These are phyloP conservation scores for Dreissena polymorpha DNA, from an alignment of 1,140 invertebrate genomes.

Conservation along the genomic window DNA sequence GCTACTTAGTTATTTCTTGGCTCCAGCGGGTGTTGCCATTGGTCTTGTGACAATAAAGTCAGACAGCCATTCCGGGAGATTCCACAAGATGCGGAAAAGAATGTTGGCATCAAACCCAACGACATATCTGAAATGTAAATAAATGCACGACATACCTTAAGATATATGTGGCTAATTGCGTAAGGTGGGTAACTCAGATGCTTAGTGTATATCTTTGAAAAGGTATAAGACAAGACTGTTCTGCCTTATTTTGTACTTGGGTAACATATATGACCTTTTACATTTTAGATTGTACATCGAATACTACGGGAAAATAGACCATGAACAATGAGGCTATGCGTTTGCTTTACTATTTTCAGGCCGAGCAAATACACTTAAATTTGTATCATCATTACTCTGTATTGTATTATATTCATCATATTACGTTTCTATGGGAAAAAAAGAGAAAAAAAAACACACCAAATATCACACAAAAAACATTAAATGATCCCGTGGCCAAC, in stretches of 20 bases:
- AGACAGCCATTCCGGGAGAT: conserved; percentile 55
- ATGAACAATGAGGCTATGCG: too few relatives aligned
- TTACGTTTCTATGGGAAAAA: background rate
- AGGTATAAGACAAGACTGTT: background rate
- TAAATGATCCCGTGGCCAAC: too few relatives aligned
- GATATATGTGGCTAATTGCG: background rate
- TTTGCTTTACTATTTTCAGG: too few relatives aligned
- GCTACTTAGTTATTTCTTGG: background rate
- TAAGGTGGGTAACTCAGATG: background rate
- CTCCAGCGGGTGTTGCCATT: conserved; percentile 3
- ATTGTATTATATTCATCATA: too few relatives aligned
- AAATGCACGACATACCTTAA: background rate
- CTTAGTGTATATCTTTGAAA: background rate
- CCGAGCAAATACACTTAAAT: background rate
- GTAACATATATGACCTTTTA: background rate
- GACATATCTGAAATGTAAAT: conserved; percentile 58
- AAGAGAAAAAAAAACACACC: background rate
- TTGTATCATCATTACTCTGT: background rate
- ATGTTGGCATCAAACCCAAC: conserved; percentile 70
- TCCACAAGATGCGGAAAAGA: conserved; percentile 67
- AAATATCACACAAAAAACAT: too few relatives aligned
- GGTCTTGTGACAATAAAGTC: conserved; percentile 28
- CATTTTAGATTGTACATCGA: background rate
- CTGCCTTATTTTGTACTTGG: background rate
- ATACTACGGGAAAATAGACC: too few relatives aligned